These are phyloP conservation scores for Stichopus chloronotus DNA, from an alignment of 35 echinoderm and acorn worm genomes.

Conservation along the genomic window DNA sequence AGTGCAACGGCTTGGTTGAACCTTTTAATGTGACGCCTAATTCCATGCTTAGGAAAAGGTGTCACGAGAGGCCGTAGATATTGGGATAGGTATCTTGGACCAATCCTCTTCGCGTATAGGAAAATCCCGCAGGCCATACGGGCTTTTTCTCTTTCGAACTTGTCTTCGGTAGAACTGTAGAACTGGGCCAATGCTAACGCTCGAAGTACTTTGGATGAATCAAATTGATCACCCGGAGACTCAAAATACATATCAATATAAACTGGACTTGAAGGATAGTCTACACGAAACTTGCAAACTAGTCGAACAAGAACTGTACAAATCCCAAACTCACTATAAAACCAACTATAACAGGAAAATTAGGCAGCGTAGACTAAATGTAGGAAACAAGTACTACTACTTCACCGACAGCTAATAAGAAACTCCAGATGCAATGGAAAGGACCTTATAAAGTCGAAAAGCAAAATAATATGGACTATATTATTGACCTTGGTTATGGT, in stretches of 20 bases:
- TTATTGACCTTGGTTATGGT: slow-evolving; percentile 7
- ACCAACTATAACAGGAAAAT: slow-evolving; percentile 43
- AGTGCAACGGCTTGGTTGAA: slow-evolving; percentile 69
- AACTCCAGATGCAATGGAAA: slow-evolving; percentile 62
- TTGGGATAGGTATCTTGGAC: slow-evolving; percentile 68
- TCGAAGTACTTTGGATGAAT: slow-evolving; percentile 60
- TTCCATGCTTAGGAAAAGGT: slow-evolving; percentile 58
- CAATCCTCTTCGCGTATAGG: slow-evolving; percentile 66
- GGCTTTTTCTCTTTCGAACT: slow-evolving; percentile 70
- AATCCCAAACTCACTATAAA: slow-evolving; percentile 42
- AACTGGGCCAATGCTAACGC: slow-evolving; percentile 59
- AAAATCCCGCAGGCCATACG: slow-evolving; percentile 56
- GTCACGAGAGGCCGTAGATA: slow-evolving; percentile 65
- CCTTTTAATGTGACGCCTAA: slow-evolving; percentile 64
- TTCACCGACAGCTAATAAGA: slow-evolving; percentile 68
- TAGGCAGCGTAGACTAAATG: slow-evolving; percentile 3
- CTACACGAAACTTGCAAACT: slow-evolving; percentile 60
- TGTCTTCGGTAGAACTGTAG: slow-evolving; percentile 60
- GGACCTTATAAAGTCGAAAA: slow-evolving; percentile 42
- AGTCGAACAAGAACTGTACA: slow-evolving; percentile 18
- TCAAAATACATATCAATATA: slow-evolving; percentile 60
- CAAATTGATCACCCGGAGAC: not conserved
- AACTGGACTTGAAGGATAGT: slow-evolving; percentile 53
- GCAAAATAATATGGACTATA: slow-evolving; percentile 27
- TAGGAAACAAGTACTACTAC: slow-evolving; percentile 64